A percentile compares a stretch with the other conserved stretches of the same genome.
Evolutionary conservation across 2,113 vertebrate species (phyloP).

Genomic region (Carollia perspicillata): DNA sequence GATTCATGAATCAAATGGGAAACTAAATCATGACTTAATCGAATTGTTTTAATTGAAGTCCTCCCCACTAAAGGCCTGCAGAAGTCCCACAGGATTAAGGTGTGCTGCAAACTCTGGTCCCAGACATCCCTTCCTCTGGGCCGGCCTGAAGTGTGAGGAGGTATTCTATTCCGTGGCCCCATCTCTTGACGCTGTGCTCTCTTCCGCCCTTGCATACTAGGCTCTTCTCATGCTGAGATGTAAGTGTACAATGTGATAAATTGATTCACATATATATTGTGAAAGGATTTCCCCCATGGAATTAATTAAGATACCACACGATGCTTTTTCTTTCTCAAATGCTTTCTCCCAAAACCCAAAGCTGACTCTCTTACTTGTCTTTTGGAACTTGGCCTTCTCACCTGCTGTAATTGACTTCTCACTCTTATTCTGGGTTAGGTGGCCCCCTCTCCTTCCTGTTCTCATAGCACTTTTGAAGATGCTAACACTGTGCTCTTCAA

Average conservation of each 20-base stretch:
- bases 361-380: background rate
- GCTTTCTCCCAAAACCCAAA: background rate
- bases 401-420: background rate
- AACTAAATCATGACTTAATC: background rate
- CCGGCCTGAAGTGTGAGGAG: background rate
- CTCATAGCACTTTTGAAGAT: background rate
- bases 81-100: background rate
- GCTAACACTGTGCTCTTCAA: background rate
- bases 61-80: background rate
- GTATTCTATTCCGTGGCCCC: background rate
- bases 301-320: background rate
- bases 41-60: background rate
- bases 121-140: background rate
- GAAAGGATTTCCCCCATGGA: background rate
- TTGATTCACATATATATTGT: background rate
- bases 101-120: background rate
- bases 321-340: background rate
- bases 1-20: constrained; percentile 13
- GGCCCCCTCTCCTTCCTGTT: background rate
- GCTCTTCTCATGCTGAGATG: background rate
- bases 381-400: background rate
- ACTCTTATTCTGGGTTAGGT: background rate
- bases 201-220: background rate
- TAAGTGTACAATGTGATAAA: background rate
- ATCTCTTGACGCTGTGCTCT: background rate